Evolutionary conservation across 2,888 invertebrate species (phyloP).

Genomic region (Nemotelus nigrinus): DNA sequence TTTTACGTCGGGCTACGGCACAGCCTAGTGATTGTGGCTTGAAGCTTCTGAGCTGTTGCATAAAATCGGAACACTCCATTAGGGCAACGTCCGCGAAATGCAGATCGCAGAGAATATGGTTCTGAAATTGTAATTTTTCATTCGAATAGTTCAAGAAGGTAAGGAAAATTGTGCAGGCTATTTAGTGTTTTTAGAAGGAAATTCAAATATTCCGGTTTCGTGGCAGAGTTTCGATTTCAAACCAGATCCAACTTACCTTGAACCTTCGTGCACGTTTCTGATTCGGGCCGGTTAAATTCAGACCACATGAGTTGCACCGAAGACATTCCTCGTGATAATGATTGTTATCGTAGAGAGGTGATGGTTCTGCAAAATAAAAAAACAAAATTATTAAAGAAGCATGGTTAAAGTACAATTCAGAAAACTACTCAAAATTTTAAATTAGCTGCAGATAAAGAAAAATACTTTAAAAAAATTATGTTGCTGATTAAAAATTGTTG

Average conservation of each 20-base stretch:
- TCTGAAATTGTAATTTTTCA: constrained; percentile 64
- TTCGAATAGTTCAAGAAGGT: constrained; percentile 32
- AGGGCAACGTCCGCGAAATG: constrained; percentile 97
- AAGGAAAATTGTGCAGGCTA: constrained; percentile 10
- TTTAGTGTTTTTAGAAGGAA: neutral
- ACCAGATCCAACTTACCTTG: constrained; percentile 63
- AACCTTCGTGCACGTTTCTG: constrained; percentile 76
- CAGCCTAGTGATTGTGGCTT: constrained; percentile 95
- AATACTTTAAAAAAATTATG: no score
- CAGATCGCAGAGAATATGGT: constrained; percentile 94
- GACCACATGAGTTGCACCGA: constrained; percentile 93
- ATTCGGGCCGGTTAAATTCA: constrained; percentile 92
- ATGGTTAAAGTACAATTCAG: neutral
- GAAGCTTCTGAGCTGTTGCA: constrained; percentile 95
- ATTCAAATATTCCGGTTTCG: neutral
- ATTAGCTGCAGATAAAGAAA: neutral
- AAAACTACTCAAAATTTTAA: neutral
- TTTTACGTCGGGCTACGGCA: constrained; percentile 92
- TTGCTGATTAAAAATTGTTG: no score
- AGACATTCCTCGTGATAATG: constrained; percentile 98
- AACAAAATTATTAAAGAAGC: neutral
- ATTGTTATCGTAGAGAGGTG: constrained; percentile 92
- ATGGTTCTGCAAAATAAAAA: constrained; percentile 76
- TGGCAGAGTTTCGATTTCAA: neutral
- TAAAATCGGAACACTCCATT: constrained; percentile 97